Base-by-base conservation (phyloP, 1,140 invertebrate genomes). In the Latrodectus geometricus region DNA sequence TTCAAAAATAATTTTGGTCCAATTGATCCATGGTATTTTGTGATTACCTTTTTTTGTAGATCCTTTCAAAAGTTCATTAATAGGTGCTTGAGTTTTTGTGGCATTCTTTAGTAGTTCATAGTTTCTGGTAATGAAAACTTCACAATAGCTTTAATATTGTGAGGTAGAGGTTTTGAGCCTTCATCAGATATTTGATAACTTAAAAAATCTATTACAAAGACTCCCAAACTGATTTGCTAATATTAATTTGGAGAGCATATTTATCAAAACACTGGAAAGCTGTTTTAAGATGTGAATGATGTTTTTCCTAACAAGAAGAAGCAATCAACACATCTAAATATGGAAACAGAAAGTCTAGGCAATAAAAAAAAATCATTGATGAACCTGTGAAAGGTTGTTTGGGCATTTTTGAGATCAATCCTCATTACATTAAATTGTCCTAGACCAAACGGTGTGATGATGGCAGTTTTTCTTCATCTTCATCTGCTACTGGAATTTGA, bases 121-220 rank as follows among this genome's bases (percentile, higher is more conserved):
- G 91, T 89, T 50, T 11, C 83, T 0, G 91, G 91, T 74, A 56
- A 74, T 11, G 89, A 88, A 0, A 91, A 90, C 0, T 91, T 83
- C 8, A 77, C 48, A 15, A 92, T 91, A 14, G 90, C 90, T 8
- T 89, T 75, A 15, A 91, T 82, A 88, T 91, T 92, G 0, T 88
- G 82, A 49, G 77, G 81, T 87, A 35, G 35, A 90, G 88, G 73
- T 81, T 87, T 61, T 4, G 68, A 9, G 14, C 90, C 90, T 7
- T 88, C 70, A 9, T 50, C 68, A 74, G 88, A 87, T 11, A 91
- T 90, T 8, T 80, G 88, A 50, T 89, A 90, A 14, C 90, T 90
- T 14, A 92, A 88, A 70, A 89, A 89, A 17, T 88, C 23, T 8
- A 89, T 20, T n/a, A 17, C 17, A 48, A 50, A 9, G 9, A 54